phyloP scores from a whole-genome alignment of 2,888 invertebrate genomes.

The Cheilosia pagana region DNA sequence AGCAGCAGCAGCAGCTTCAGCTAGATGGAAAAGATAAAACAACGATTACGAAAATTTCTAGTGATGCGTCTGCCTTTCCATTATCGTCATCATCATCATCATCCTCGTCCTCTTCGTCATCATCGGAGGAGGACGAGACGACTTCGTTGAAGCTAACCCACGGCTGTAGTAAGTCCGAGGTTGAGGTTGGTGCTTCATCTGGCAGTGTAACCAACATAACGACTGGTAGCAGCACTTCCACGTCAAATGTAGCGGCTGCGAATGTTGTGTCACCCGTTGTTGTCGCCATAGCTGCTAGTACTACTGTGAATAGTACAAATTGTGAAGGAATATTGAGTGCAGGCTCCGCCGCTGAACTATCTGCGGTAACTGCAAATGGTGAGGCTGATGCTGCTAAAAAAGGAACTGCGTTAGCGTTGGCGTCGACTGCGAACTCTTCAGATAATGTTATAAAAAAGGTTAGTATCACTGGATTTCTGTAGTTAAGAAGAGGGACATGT shows the following conservation, averaged over 20 bases:
- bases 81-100: conserved; percentile 76
- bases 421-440: conserved; percentile 56
- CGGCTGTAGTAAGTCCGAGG: conserved; percentile 60
- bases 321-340: conserved; percentile 64
- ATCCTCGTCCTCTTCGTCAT: conserved; percentile 77
- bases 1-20: conserved; percentile 53
- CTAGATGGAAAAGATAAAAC: conserved; percentile 61
- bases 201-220: conserved; percentile 61
- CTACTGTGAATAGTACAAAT: conserved; percentile 72
- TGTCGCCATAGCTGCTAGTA: conserved; percentile 78
- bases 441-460: conserved; percentile 72
- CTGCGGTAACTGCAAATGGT: conserved; percentile 67
- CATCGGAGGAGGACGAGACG: conserved; percentile 74
- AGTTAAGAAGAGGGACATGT: no score
- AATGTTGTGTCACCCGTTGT: conserved; percentile 78
- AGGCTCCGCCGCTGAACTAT: conserved; percentile 34
- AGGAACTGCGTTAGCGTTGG: conserved; percentile 64
- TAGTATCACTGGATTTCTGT: background rate
- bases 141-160: conserved; percentile 51
- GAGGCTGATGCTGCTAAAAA: conserved; percentile 67
- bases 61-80: conserved; percentile 48
- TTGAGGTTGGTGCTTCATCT: conserved; percentile 50
- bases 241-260: conserved; percentile 65
- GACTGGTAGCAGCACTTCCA: conserved; percentile 61
- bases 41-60: conserved; percentile 67